phyloP scores from a whole-genome alignment of 2,113 vertebrate genomes.

The Dromiciops gliroides region DNA sequence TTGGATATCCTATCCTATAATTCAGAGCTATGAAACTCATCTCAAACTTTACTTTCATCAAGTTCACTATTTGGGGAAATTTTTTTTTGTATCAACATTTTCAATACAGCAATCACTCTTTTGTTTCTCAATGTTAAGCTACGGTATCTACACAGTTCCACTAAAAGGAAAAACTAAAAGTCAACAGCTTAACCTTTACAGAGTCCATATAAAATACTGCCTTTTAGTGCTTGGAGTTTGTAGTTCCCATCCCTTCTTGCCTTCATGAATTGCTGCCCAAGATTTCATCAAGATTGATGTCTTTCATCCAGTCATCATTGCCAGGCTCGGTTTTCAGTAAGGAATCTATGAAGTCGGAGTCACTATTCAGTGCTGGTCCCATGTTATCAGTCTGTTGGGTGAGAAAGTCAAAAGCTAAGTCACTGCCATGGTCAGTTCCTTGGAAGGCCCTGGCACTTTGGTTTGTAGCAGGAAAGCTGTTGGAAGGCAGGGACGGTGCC shows the following conservation, averaged over 20 bases:
- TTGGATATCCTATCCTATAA: slow-evolving; percentile 33
- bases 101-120: slow-evolving; percentile 38
- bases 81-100: slow-evolving; percentile 64
- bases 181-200: slow-evolving; percentile 64
- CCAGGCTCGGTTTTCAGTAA: slow-evolving; percentile 96
- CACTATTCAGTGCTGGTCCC: slow-evolving; percentile 93
- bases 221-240: slow-evolving; percentile 25
- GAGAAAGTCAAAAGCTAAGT: slow-evolving; percentile 94
- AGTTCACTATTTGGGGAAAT: slow-evolving; percentile 58
- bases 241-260: slow-evolving; percentile 42
- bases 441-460: slow-evolving; percentile 87
- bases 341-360: slow-evolving; percentile 98
- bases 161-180: slow-evolving; percentile 66
- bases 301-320: slow-evolving; percentile 99
- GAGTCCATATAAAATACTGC: slow-evolving; percentile 69
- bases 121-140: slow-evolving; percentile 48
- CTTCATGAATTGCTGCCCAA: slow-evolving; percentile 92
- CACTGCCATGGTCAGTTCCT: slow-evolving; percentile 86
- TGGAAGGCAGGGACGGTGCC: slow-evolving; percentile 84
- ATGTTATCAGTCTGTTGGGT: slow-evolving; percentile 92
- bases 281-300: slow-evolving; percentile 98
- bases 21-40: slow-evolving; percentile 42
- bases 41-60: slow-evolving; percentile 44
- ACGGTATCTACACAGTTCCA: slow-evolving; percentile 35
- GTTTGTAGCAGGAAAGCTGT: slow-evolving; percentile 84